Conservation (phyloP, 2,888 invertebrate genomes). For the Eupithecia centaureata region DNA sequence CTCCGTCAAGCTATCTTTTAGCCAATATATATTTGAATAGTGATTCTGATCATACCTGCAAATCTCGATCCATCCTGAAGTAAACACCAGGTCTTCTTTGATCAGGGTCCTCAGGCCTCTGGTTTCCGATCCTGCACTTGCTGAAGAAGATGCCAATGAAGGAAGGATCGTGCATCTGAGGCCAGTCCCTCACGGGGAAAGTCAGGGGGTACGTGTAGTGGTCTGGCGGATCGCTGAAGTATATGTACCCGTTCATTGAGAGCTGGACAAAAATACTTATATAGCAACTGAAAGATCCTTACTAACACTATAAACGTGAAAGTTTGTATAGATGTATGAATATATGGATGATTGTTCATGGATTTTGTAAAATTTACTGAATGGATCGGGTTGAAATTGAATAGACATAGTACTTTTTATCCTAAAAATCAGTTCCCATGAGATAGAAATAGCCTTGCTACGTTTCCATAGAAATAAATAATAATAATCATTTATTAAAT, state of each 20-base stretch:
- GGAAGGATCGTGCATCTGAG: constrained; percentile 92
- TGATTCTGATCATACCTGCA: constrained; percentile 64
- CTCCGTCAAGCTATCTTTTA: too few species aligned
- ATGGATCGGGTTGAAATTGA: too few species aligned
- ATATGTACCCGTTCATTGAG: constrained; percentile 92
- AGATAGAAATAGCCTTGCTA: too few species aligned
- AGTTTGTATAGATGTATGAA: too few species aligned
- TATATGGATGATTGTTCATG: too few species aligned
- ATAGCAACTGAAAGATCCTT: background rate
- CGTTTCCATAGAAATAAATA: too few species aligned
- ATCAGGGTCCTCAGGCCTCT: constrained; percentile 89
- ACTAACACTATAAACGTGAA: too few species aligned
- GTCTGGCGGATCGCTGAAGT: constrained; percentile 95
- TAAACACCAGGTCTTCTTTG: constrained; percentile 92
- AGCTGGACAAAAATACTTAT: constrained; percentile 78
- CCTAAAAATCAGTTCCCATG: too few species aligned
- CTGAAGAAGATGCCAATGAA: constrained; percentile 97
- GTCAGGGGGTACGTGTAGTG: constrained; percentile 93
- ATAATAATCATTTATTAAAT: too few species aligned
- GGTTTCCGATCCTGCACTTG: constrained; percentile 91
- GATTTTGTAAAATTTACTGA: too few species aligned
- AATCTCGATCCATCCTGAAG: constrained; percentile 86
- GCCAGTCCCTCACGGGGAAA: constrained; percentile 95
- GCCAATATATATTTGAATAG: background rate
- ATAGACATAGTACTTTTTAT: too few species aligned